Percentiles rank a stretch among this genome's conserved stretches.
These are phyloP conservation scores for Coptotermes formosanus DNA, from an alignment of 1,140 invertebrate species.

Conservation along the genomic window DNA sequence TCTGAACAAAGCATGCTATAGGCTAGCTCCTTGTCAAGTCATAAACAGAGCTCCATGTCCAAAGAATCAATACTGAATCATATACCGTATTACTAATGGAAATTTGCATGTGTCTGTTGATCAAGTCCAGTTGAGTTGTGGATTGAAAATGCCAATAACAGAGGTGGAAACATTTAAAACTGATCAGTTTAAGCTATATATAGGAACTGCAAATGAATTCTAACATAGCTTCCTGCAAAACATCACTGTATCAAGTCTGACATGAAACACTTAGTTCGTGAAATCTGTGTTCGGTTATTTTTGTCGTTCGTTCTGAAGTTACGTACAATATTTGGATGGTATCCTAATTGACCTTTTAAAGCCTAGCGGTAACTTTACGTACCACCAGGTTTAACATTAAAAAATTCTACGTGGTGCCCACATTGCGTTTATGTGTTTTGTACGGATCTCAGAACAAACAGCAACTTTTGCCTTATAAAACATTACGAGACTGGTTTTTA, in stretches of 20 bases:
- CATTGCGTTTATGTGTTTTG: too few relatives aligned
- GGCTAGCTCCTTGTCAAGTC: background rate
- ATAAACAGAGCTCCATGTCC: background rate
- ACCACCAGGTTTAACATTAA: too few relatives aligned
- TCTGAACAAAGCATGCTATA: too few relatives aligned
- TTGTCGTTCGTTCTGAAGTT: background rate
- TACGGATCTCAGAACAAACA: too few relatives aligned
- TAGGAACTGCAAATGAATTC: background rate
- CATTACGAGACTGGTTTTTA: too few relatives aligned
- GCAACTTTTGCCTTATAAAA: too few relatives aligned
- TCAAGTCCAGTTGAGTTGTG: background rate
- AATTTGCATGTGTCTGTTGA: constrained; percentile 1
- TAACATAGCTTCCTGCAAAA: background rate
- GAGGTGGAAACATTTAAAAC: constrained; percentile 16
- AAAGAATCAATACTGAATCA: constrained; percentile 2
- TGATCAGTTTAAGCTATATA: background rate
- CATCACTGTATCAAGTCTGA: background rate
- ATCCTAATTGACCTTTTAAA: background rate
- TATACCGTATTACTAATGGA: background rate
- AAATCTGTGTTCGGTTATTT: background rate
- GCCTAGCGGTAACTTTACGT: too few relatives aligned
- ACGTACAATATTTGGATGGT: background rate
- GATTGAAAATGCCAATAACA: constrained; percentile 17
- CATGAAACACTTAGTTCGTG: background rate
- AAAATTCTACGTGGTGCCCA: too few relatives aligned